Evolutionary conservation across 2,888 invertebrate species (phyloP).

Genomic region (Oscheius onirici): DNA sequence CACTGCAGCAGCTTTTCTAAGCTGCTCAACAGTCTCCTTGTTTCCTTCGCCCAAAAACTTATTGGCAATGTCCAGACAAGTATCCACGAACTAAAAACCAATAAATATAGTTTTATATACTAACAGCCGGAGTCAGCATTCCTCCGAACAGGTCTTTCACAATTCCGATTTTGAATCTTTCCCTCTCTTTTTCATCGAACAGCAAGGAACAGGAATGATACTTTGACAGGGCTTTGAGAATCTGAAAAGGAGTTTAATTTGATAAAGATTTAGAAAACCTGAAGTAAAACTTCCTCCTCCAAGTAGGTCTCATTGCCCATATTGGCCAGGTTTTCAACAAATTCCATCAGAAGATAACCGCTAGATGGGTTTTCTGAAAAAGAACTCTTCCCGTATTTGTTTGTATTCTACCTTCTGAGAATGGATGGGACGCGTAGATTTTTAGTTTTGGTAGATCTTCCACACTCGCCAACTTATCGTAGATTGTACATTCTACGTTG

Average conservation of each 20-base stretch:
- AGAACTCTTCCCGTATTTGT: too few species aligned
- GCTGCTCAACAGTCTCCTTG: slow-evolving; percentile 3
- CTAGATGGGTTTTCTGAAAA: neutral
- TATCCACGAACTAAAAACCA: neutral
- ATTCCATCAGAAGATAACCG: slow-evolving; percentile 21
- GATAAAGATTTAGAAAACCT: neutral
- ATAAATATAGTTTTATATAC: neutral
- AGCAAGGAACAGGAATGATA: neutral
- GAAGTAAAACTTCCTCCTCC: neutral
- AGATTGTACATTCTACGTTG: slow-evolving; percentile 20
- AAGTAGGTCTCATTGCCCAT: neutral
- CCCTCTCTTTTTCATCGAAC: slow-evolving; percentile 8
- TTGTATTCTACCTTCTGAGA: neutral
- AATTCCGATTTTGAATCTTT: slow-evolving; percentile 4
- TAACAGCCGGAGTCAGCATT: neutral
- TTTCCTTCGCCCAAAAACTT: neutral
- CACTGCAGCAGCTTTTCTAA: slow-evolving; percentile 6
- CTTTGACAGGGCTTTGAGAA: slow-evolving; percentile 4
- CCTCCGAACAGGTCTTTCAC: slow-evolving; percentile 6
- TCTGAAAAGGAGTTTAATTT: neutral
- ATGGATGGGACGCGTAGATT: neutral
- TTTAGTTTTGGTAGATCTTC: slow-evolving; percentile 8
- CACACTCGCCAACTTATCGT: neutral
- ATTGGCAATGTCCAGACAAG: neutral
- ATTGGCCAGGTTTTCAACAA: slow-evolving; percentile 6